Conservation (phyloP, 1,140 invertebrate species). For the Scaptomyza graminum region DNA sequence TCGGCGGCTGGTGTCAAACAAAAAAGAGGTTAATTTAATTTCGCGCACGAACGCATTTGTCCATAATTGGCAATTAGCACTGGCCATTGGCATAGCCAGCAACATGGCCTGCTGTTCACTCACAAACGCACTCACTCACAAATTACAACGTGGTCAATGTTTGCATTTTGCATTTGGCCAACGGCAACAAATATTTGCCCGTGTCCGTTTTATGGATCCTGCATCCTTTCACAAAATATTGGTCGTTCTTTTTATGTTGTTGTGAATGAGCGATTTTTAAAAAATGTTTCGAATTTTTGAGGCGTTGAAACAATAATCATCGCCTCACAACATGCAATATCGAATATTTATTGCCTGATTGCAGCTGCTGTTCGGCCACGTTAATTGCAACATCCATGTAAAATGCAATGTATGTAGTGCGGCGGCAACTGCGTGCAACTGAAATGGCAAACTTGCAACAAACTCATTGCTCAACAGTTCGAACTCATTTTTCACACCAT, state of each 20-base stretch:
- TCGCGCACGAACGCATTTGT: constrained; percentile 76
- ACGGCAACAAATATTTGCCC: constrained; percentile 72
- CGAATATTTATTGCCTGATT: constrained; percentile 58
- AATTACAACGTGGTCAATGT: constrained; percentile 62
- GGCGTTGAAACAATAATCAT: constrained; percentile 81
- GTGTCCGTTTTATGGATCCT: constrained; percentile 35
- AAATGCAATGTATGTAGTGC: constrained; percentile 56
- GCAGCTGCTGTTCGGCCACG: constrained; percentile 57
- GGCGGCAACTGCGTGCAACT: constrained; percentile 9
- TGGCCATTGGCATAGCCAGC: constrained; percentile 62
- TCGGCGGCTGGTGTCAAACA: constrained; percentile 31
- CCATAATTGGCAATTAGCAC: constrained; percentile 81
- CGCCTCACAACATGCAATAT: constrained; percentile 41
- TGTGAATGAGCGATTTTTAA: constrained; percentile 52
- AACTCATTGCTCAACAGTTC: constrained; percentile 1
- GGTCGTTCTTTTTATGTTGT: constrained; percentile 39
- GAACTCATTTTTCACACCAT: constrained; percentile 63
- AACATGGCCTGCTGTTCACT: constrained; percentile 37
- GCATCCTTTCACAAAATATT: constrained; percentile 3
- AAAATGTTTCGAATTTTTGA: constrained; percentile 70
- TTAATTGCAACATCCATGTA: constrained; percentile 73
- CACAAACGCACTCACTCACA: constrained; percentile 31
- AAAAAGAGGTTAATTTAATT: constrained; percentile 82
- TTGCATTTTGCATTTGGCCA: constrained; percentile 74
- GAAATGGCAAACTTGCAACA: not conserved